Evolutionary conservation across 2,888 invertebrate genomes (phyloP).

Genomic region (Calameuta idolon): DNA sequence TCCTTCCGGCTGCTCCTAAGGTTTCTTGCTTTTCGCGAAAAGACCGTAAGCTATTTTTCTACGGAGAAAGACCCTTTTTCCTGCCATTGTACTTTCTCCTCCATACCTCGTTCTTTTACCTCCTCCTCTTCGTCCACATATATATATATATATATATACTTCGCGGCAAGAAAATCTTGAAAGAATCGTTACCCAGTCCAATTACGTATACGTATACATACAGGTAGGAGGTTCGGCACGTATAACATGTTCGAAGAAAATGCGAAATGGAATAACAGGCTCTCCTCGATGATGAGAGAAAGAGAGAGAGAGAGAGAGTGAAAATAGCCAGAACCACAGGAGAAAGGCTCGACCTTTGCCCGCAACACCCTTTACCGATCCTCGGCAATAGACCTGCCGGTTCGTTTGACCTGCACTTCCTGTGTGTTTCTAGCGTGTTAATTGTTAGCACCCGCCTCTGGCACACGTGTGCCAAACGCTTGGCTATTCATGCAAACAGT

Average conservation of each 20-base stretch:
- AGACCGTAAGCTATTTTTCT: not conserved
- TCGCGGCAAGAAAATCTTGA: not conserved
- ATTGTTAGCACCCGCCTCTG: conserved; percentile 51
- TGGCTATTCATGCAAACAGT: conserved; percentile 64
- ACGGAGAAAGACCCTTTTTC: not conserved
- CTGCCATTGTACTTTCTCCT: too few relatives aligned
- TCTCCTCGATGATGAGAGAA: not conserved
- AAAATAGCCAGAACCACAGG: too few relatives aligned
- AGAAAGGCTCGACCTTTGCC: too few relatives aligned
- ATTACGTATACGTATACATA: too few relatives aligned
- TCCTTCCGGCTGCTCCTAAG: conserved; percentile 25
- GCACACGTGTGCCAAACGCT: conserved; percentile 28
- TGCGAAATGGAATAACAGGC: too few relatives aligned
- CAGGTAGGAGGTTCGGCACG: too few relatives aligned
- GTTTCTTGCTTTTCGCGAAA: conserved; percentile 19
- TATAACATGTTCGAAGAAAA: too few relatives aligned
- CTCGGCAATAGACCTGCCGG: too few relatives aligned
- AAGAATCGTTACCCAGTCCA: not conserved
- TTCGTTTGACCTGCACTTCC: conserved; percentile 23
- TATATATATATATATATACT: not conserved
- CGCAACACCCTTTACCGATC: too few relatives aligned
- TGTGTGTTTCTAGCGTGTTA: conserved; percentile 48
- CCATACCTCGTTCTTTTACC: too few relatives aligned
- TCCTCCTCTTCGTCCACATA: not conserved
- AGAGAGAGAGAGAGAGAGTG: not conserved